Conservation (phyloP, 2,888 invertebrate species). For the Thymelicus acteon region DNA sequence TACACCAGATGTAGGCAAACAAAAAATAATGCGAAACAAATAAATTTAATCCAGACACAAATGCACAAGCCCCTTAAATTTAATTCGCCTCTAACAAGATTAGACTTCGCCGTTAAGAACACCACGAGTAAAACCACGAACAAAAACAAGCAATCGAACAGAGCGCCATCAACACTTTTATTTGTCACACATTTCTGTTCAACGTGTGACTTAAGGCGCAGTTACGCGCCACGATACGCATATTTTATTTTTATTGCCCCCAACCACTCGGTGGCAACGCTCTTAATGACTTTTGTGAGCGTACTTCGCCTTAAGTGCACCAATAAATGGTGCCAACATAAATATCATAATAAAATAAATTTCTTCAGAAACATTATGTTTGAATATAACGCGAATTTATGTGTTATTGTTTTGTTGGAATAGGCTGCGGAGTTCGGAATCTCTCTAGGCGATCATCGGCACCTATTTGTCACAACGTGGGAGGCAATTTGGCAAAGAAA, state of each 20-base stretch:
- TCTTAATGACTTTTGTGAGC: slow-evolving; percentile 55
- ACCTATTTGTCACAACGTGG: slow-evolving; percentile 24
- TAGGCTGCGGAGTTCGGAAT: slow-evolving; percentile 10
- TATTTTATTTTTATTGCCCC: slow-evolving; percentile 66
- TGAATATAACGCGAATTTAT: slow-evolving; percentile 35
- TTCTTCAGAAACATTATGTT: slow-evolving; percentile 29
- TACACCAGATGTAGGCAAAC: too few species aligned
- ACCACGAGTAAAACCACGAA: slow-evolving; percentile 22
- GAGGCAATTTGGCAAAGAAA: slow-evolving; percentile 32
- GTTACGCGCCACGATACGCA: slow-evolving; percentile 60
- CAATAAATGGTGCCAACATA: slow-evolving; percentile 51
- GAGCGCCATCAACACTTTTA: slow-evolving; percentile 48
- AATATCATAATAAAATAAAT: slow-evolving; percentile 42
- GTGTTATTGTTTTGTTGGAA: slow-evolving; percentile 23
- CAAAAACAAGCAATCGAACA: slow-evolving; percentile 45
- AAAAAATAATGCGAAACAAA: not conserved
- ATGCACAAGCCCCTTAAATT: slow-evolving; percentile 24
- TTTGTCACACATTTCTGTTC: slow-evolving; percentile 60
- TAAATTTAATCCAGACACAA: not conserved
- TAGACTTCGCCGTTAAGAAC: slow-evolving; percentile 15
- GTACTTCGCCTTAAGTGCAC: slow-evolving; percentile 56
- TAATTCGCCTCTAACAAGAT: slow-evolving; percentile 27
- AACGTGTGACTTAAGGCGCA: slow-evolving; percentile 54
- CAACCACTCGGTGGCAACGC: slow-evolving; percentile 54
- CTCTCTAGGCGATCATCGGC: slow-evolving; percentile 16